These are phyloP conservation scores for Microtus montanus DNA, from an alignment of 2,113 vertebrate species.

Conservation along the genomic window DNA sequence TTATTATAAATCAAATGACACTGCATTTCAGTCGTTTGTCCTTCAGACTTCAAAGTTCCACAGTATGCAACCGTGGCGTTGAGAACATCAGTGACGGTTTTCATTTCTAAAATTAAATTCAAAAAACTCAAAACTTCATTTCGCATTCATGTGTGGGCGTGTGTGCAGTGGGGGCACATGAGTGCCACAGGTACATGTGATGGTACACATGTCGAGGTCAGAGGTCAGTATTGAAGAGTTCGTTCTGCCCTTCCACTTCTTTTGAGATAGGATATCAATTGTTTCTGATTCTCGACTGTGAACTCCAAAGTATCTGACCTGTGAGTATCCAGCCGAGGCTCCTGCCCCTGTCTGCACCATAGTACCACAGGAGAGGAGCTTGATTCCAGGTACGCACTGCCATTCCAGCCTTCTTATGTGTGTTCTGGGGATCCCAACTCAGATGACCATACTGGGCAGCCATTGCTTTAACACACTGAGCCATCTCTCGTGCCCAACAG, in stretches of 20 bases:
- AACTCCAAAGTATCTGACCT: no score
- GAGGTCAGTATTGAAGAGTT: background rate
- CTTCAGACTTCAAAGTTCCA: background rate
- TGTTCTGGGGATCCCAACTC: background rate
- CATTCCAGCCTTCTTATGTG: background rate
- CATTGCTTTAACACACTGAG: background rate
- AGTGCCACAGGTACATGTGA: no score
- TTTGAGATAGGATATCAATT: background rate
- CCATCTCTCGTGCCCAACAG: background rate
- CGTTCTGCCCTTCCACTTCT: no score
- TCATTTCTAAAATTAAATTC: background rate
- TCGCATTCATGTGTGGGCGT: background rate
- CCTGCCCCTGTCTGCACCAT: no score
- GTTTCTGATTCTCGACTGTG: background rate
- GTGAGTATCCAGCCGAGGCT: no score
- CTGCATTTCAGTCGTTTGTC: background rate
- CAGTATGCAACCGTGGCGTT: background rate
- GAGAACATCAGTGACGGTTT: background rate
- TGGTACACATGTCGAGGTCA: background rate
- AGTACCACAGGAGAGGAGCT: background rate
- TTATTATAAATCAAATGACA: conserved; percentile 19
- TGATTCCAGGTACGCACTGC: no score
- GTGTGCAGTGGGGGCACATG: background rate
- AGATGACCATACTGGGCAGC: background rate
- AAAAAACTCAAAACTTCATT: no score